Conservation (phyloP, 2,888 invertebrate species). For the Junonia oenone region DNA sequence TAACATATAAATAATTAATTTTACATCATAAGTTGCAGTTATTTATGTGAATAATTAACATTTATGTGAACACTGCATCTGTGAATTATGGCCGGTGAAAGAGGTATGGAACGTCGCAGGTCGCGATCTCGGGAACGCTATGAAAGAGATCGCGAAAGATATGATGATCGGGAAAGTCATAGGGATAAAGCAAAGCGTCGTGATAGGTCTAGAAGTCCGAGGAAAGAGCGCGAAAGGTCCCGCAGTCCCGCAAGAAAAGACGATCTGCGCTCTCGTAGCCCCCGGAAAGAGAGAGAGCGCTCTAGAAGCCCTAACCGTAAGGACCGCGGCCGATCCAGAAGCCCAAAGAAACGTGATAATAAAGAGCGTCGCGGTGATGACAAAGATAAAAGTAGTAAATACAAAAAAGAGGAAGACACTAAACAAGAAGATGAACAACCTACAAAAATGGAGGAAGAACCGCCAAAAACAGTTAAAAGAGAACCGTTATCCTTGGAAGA, state of each 20-base stretch:
- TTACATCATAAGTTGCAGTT: neutral
- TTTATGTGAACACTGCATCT: neutral
- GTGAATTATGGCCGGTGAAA: conserved; percentile 56
- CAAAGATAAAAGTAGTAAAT: conserved; percentile 64
- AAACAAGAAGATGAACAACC: conserved; percentile 59
- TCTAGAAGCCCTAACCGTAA: conserved; percentile 47
- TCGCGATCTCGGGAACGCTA: conserved; percentile 67
- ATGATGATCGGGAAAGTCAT: conserved; percentile 64
- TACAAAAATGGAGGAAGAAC: conserved; percentile 60
- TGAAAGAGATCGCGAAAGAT: conserved; percentile 54
- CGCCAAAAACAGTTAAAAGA: conserved; percentile 57
- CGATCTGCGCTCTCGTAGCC: conserved; percentile 44
- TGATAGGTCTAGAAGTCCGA: conserved; percentile 58
- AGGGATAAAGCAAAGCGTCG: conserved; percentile 64
- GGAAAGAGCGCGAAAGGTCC: conserved; percentile 53
- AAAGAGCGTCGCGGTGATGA: conserved; percentile 59
- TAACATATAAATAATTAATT: neutral
- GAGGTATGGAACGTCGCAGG: conserved; percentile 62
- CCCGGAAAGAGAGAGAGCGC: conserved; percentile 35
- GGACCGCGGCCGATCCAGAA: conserved; percentile 55
- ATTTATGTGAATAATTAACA: neutral
- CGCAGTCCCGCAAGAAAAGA: conserved; percentile 59
- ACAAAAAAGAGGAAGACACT: conserved; percentile 51
- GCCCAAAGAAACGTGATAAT: conserved; percentile 63
- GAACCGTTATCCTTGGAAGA: conserved; percentile 98